Conservation (phyloP, 2,888 invertebrate species). For the Nomada fucata region DNA sequence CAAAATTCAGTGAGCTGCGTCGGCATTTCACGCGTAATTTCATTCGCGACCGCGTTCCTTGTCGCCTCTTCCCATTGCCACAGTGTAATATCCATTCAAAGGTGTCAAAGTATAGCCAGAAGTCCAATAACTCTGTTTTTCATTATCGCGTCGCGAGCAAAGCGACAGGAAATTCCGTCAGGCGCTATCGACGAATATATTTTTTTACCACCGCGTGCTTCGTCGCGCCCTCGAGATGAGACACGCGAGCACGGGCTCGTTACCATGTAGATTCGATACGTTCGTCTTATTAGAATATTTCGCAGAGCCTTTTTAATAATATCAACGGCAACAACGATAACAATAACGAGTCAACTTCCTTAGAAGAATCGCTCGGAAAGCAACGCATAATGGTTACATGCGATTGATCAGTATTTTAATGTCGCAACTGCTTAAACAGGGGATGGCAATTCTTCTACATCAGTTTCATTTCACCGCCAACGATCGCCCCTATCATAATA, state of each 20-base stretch:
- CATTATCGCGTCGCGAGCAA: conserved; percentile 36
- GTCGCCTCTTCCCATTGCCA: background rate
- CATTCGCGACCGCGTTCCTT: conserved; percentile 23
- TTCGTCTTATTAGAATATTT: too few relatives aligned
- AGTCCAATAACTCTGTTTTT: conserved; percentile 52
- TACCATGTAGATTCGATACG: background rate
- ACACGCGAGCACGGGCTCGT: background rate
- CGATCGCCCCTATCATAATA: too few relatives aligned
- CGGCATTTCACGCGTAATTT: conserved; percentile 47
- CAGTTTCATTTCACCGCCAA: too few relatives aligned
- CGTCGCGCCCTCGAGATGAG: background rate
- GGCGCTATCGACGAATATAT: background rate
- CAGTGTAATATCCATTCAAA: conserved; percentile 46
- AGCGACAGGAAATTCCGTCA: conserved; percentile 21
- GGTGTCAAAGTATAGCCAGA: conserved; percentile 51
- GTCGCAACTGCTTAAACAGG: too few relatives aligned
- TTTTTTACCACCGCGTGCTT: background rate
- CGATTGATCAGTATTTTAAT: too few relatives aligned
- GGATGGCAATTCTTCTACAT: too few relatives aligned
- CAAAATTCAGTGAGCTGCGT: conserved; percentile 1
- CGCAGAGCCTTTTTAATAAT: too few relatives aligned
- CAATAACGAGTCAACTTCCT: too few relatives aligned
- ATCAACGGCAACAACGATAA: too few relatives aligned
- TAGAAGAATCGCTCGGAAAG: too few relatives aligned
- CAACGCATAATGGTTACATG: too few relatives aligned